These are phyloP conservation scores for Mungos mungo DNA, from an alignment of 2,113 vertebrate species.

Conservation along the genomic window DNA sequence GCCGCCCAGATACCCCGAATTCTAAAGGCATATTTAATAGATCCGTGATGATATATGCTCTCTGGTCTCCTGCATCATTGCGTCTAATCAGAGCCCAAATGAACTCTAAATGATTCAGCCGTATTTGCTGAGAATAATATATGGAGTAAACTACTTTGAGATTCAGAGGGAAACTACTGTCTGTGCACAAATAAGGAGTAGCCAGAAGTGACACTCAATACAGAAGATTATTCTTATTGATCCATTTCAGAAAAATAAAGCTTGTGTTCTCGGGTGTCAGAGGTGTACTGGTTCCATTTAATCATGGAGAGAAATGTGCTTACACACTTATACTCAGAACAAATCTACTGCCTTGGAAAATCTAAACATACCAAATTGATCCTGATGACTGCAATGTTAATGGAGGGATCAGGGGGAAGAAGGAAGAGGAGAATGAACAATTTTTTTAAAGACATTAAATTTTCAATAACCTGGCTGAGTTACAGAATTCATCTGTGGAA, in stretches of 20 bases:
- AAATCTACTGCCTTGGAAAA: constrained; percentile 23
- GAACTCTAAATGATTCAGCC: constrained; percentile 15
- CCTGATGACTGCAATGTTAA: background rate
- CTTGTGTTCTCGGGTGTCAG: background rate
- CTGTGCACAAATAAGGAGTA: background rate
- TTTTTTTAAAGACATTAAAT: background rate
- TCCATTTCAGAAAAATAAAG: background rate
- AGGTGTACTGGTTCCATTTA: constrained; percentile 12
- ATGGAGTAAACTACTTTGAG: constrained; percentile 47
- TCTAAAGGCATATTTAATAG: background rate
- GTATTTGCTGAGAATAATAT: constrained; percentile 53
- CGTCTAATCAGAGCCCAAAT: constrained; percentile 60
- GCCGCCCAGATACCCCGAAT: too few relatives aligned
- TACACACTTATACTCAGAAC: constrained; percentile 38
- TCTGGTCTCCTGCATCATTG: background rate
- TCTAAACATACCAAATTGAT: constrained; percentile 29
- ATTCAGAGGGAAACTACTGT: constrained; percentile 37
- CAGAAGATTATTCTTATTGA: constrained; percentile 5
- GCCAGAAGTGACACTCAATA: background rate
- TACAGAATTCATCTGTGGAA: background rate
- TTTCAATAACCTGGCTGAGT: background rate
- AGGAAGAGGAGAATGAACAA: background rate
- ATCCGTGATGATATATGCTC: background rate
- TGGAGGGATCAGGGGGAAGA: accelerated
- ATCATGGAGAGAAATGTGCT: constrained; percentile 53